Evolutionary conservation across 2,797 vertebrate species (phyloP).

Genomic region (Xiphorhynchus erythropygius): DNA sequence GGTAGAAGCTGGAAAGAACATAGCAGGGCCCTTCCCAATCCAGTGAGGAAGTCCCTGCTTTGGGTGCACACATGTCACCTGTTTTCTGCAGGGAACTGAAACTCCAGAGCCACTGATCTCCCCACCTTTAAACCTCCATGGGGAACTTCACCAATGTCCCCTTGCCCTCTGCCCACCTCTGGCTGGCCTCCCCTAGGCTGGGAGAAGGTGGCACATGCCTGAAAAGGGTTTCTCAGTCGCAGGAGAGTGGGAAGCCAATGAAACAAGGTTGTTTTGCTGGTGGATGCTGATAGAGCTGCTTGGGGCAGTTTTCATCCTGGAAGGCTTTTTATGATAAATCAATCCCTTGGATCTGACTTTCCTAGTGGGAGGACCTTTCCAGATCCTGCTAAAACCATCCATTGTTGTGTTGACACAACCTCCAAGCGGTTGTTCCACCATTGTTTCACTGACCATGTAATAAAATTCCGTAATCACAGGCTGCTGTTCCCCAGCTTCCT

Average conservation of each 20-base stretch:
- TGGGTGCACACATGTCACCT: neutral
- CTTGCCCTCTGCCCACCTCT: neutral
- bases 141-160: neutral
- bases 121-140: rapidly evolving
- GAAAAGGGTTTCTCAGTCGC: neutral
- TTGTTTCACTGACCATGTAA: neutral
- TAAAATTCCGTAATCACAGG: neutral
- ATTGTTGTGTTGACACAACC: neutral
- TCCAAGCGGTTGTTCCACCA: neutral
- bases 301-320: neutral
- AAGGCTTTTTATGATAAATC: constrained; percentile 5
- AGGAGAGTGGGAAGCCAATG: neutral
- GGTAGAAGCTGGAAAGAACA: neutral
- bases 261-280: neutral
- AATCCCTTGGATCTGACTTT: neutral
- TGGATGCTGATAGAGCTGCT: neutral
- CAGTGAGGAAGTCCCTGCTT: neutral
- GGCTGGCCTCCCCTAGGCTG: neutral
- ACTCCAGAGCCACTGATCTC: neutral
- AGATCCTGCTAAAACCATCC: neutral
- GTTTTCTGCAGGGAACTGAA: neutral
- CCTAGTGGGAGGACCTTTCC: neutral
- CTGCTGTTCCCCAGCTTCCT: neutral
- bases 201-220: neutral
- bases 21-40: neutral